Evolutionary conservation across 2,113 vertebrate genomes (phyloP), one percentile per base, ranked within the genome.

Genomic region (Typhlomys cinereus): DNA sequence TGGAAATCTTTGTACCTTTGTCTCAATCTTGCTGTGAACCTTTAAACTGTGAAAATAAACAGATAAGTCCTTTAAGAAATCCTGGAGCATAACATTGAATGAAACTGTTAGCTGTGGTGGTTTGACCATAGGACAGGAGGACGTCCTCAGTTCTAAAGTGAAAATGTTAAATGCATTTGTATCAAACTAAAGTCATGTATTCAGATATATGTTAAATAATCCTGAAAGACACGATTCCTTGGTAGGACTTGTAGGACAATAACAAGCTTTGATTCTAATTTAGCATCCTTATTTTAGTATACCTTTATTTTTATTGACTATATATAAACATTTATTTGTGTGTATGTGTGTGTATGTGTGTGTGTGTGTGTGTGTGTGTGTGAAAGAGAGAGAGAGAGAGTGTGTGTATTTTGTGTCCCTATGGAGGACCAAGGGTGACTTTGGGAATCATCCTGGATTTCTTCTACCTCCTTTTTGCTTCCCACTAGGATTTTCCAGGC

Each of bases 261-360:
- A 82, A 88, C 44, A 27, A 86, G 23, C 31, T 83, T 94, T 75
- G 48, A 71, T 75, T 95, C n/a, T 93, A 91, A 87, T 17, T 83
- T 84, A 93, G 21, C 39, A 91, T 54, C 91, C 41, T 75, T 61
- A 85, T 89, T 61, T 94, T 93, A 79, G 44, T 62, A 87, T 82
- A 92, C 14, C 11, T 94, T 87, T 89, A 14, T 71, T 83, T 88
- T 84, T 41, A 86, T 61, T 82, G 62, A 66, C 62, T 85, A 29
- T 59, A 44, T 71, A 27, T 84, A 90, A 94, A 95, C 81, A 57
- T 90, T 92, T 88, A n/a, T n/a, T n/a, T n/a, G n/a, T n/a, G n/a
- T n/a, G n/a, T n/a, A n/a, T n/a, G n/a, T n/a, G n/a, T n/a, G n/a
- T n/a, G n/a, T n/a, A n/a, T n/a, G n/a, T n/a, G n/a, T n/a, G n/a